Evolutionary conservation across 2,888 invertebrate genomes (phyloP), one percentile per base, ranked within the genome.

Genomic region (Cyrtodaria siliqua): DNA sequence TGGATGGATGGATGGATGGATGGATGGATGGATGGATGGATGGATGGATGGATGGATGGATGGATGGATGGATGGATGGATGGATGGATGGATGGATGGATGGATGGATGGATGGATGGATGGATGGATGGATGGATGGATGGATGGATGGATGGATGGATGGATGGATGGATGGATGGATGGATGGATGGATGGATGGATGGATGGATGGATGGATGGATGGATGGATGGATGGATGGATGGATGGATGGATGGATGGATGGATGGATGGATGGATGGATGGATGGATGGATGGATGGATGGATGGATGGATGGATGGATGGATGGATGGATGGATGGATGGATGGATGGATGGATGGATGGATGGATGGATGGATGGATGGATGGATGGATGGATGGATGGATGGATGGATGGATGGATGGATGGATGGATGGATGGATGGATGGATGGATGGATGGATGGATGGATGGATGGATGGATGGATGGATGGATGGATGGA

Each of bases 1-100:
- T 40, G 40, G 40, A 40, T 40, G 40, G 40, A 40, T 40, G 40
- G 40, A 40, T 40, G 40, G 40, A 40, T 40, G 40, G 40, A 40
- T 40, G 40, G 40, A 40, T 40, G 40, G 40, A 40, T 40, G 40
- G 40, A 40, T 40, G 40, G 40, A 40, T 40, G 40, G 40, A 40
- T 40, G 40, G 40, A 40, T 40, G 40, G 40, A 40, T 40, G 40
- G 40, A 40, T 40, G 40, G 40, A 40, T 40, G 40, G 40, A 40
- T 40, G 40, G 40, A 40, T 40, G 40, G 40, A 40, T 40, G 40
- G 40, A 40, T 40, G 40, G 40, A 40, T 40, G 40, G 40, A 40
- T 40, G 40, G 40, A 40, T 40, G 40, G 40, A 40, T 40, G 40
- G 40, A 40, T 40, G 40, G 40, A 40, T 40, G 40, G 40, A 40